Evolutionary conservation across 2,113 vertebrate species (phyloP).

Genomic region (Amblyornis subalaris): DNA sequence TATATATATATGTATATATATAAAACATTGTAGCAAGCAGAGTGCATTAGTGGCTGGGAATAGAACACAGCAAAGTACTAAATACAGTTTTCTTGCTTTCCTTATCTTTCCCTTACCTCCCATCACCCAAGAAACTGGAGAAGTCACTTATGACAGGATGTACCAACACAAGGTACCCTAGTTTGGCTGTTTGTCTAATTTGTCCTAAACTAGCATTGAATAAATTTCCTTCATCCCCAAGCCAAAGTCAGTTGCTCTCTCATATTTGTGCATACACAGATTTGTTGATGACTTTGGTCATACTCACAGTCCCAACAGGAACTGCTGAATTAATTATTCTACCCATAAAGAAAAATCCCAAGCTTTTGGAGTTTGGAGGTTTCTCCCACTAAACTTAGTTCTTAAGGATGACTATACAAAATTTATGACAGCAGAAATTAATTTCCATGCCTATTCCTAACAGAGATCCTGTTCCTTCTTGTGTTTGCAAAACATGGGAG

Average conservation of each 20-base stretch:
- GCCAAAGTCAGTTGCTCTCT: background rate
- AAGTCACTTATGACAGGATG: background rate
- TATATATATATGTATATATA: fast-evolving
- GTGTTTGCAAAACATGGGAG: background rate
- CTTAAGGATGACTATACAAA: background rate
- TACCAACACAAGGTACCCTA: background rate
- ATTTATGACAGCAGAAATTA: background rate
- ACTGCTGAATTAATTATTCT: background rate
- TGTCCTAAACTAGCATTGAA: background rate
- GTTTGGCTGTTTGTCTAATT: background rate
- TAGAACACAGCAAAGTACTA: background rate
- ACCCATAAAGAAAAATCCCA: background rate
- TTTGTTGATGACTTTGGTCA: background rate
- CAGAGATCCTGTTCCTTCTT: background rate
- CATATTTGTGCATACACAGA: background rate
- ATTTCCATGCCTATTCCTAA: background rate
- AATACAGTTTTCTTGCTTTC: background rate
- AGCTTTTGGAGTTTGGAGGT: background rate
- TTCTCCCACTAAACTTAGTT: background rate
- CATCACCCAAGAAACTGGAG: background rate
- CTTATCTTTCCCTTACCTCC: background rate
- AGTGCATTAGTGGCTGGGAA: background rate
- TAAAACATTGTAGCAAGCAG: background rate
- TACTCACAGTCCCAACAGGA: background rate
- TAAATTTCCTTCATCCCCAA: background rate